These are phyloP conservation scores for Chelonia mydas DNA, from an alignment of 2,797 vertebrate genomes.

Conservation along the genomic window DNA sequence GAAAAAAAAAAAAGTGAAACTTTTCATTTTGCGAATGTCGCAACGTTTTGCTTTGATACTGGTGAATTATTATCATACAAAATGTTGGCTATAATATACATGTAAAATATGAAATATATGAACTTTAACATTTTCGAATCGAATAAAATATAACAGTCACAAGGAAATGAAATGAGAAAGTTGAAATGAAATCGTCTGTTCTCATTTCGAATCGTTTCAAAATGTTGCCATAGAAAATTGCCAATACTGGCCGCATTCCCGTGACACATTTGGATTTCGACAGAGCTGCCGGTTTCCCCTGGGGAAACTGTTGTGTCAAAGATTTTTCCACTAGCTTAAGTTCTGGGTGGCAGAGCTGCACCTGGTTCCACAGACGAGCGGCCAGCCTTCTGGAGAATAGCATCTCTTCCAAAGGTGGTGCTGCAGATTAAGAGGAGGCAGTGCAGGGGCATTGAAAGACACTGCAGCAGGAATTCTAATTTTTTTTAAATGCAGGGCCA, in stretches of 20 bases:
- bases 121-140: background rate
- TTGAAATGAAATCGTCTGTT: constrained; percentile 22
- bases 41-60: background rate
- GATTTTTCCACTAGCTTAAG: constrained; percentile 6
- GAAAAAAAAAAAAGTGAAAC: background rate
- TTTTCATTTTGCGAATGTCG: background rate
- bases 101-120: background rate
- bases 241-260: constrained; percentile 18
- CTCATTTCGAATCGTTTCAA: constrained; percentile 21
- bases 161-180: background rate
- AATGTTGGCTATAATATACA: background rate
- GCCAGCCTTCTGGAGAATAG: constrained; percentile 30
- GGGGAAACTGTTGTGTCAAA: constrained; percentile 56
- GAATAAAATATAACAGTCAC: background rate
- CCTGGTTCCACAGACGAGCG: constrained; percentile 9
- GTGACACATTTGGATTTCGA: constrained; percentile 51
- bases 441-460: background rate
- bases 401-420: constrained; percentile 72
- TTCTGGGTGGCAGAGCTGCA: background rate
- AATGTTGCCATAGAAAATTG: constrained; percentile 43
- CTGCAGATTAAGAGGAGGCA: constrained; percentile 67
- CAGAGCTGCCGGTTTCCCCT: constrained; percentile 9
- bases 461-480: background rate
- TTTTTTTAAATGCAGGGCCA: constrained; percentile 18
- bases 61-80: background rate